These are phyloP conservation scores for Capromys pilorides DNA, from an alignment of 2,797 vertebrate species.

Conservation along the genomic window DNA sequence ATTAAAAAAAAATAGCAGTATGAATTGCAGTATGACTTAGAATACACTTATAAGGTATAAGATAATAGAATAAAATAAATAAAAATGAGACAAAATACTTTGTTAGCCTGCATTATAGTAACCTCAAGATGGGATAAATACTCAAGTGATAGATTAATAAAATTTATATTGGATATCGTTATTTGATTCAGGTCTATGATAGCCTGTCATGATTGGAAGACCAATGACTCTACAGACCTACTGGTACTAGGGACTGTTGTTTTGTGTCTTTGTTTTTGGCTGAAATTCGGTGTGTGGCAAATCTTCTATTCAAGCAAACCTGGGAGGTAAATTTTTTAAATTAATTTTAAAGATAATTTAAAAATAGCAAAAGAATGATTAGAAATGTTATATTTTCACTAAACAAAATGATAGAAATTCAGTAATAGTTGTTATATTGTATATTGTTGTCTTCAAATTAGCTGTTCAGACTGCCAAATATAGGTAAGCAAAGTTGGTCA, in stretches of 20 bases:
- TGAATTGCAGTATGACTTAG: not conserved
- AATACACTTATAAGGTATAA: too few relatives aligned
- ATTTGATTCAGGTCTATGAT: not conserved
- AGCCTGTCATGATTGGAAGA: not conserved
- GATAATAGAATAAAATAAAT: not conserved
- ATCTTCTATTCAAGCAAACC: not conserved
- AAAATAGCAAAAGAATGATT: too few relatives aligned
- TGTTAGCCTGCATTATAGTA: too few relatives aligned
- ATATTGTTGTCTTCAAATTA: too few relatives aligned
- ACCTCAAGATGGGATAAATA: not conserved
- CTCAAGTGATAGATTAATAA: not conserved
- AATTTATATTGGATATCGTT: too few relatives aligned
- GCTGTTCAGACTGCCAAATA: too few relatives aligned
- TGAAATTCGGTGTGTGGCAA: not conserved
- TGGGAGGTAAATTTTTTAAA: not conserved
- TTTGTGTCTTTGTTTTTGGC: not conserved
- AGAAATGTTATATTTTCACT: too few relatives aligned
- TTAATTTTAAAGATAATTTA: too few relatives aligned
- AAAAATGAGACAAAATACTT: not conserved
- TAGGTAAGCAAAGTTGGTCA: too few relatives aligned
- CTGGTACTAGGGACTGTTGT: fast-evolving
- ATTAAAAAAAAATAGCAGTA: too few relatives aligned
- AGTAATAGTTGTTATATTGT: too few relatives aligned
- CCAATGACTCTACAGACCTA: fast-evolving
- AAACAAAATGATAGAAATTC: too few relatives aligned